These are phyloP conservation scores for Macrotis lagotis DNA, from an alignment of 2,113 vertebrate species.

Conservation along the genomic window DNA sequence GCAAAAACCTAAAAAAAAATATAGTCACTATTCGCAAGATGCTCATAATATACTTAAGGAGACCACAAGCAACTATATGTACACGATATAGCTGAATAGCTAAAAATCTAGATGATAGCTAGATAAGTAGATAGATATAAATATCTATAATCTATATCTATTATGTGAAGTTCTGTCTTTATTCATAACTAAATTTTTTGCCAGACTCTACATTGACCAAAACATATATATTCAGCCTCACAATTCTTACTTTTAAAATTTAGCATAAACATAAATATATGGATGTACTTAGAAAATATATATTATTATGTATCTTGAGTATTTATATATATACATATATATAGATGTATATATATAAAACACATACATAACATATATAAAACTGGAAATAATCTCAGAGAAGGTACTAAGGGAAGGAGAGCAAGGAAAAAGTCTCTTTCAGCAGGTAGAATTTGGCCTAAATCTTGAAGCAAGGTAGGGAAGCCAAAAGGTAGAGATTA, in stretches of 20 bases:
- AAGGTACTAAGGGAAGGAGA: not conserved
- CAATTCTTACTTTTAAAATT: not conserved
- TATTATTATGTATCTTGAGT: too few relatives aligned
- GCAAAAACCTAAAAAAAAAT: too few relatives aligned
- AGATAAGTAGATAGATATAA: not conserved
- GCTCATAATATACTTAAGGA: not conserved
- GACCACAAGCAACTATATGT: not conserved
- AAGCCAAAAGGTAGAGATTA: not conserved
- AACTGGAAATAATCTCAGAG: not conserved
- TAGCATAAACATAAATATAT: too few relatives aligned
- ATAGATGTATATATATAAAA: too few relatives aligned
- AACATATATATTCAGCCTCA: not conserved
- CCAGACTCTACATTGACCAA: too few relatives aligned
- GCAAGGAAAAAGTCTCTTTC: not conserved
- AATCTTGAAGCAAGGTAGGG: not conserved
- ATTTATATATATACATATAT: not conserved
- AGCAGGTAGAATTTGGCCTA: not conserved
- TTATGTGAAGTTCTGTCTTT: too few relatives aligned
- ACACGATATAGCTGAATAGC: too few relatives aligned
- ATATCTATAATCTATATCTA: too few relatives aligned
- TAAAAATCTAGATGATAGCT: too few relatives aligned
- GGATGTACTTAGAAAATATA: too few relatives aligned
- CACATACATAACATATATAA: not conserved
- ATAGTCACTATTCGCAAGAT: not conserved
- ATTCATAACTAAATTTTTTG: too few relatives aligned